Percentiles rank a stretch among this genome's conserved stretches.
Conservation (phyloP, 2,797 vertebrate genomes). For the Parambassis ranga region DNA sequence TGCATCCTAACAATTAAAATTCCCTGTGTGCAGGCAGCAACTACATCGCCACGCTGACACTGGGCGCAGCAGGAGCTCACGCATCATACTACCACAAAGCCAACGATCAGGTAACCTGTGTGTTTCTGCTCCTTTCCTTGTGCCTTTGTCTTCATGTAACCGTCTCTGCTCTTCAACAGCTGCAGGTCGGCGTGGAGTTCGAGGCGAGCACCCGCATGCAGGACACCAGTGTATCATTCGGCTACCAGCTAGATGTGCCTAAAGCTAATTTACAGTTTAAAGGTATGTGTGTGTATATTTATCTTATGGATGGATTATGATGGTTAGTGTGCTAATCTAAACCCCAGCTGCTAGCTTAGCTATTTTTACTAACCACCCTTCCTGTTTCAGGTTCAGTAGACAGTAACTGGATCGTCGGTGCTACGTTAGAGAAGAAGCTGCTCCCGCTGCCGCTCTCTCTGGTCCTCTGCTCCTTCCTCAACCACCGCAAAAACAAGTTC, state of each 20-base stretch:
- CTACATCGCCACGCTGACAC: slow-evolving; percentile 87
- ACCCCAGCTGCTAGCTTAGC: no score
- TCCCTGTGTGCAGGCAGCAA: slow-evolving; percentile 70
- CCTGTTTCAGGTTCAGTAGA: slow-evolving; percentile 83
- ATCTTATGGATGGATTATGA: no score
- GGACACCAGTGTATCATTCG: slow-evolving; percentile 87
- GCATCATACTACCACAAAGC: slow-evolving; percentile 92
- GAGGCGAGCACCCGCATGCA: slow-evolving; percentile 88
- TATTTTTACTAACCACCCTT: no score
- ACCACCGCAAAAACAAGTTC: slow-evolving; percentile 92
- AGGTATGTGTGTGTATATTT: slow-evolving; percentile 67
- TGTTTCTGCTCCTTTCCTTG: neutral
- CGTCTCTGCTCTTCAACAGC: slow-evolving; percentile 62
- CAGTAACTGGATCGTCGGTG: slow-evolving; percentile 92
- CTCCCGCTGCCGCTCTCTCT: slow-evolving; percentile 88
- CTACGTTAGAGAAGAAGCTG: slow-evolving; percentile 91
- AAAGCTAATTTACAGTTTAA: slow-evolving; percentile 90
- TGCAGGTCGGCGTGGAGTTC: slow-evolving; percentile 90
- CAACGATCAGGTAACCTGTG: slow-evolving; percentile 84
- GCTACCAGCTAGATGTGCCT: slow-evolving; percentile 89
- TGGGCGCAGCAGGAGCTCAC: slow-evolving; percentile 87
- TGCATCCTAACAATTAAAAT: accelerated
- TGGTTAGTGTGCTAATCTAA: no score
- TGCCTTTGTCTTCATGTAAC: neutral
- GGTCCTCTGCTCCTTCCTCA: slow-evolving; percentile 89